phyloP scores from a whole-genome alignment of 1,140 invertebrate species.

The Holotrichia oblita region DNA sequence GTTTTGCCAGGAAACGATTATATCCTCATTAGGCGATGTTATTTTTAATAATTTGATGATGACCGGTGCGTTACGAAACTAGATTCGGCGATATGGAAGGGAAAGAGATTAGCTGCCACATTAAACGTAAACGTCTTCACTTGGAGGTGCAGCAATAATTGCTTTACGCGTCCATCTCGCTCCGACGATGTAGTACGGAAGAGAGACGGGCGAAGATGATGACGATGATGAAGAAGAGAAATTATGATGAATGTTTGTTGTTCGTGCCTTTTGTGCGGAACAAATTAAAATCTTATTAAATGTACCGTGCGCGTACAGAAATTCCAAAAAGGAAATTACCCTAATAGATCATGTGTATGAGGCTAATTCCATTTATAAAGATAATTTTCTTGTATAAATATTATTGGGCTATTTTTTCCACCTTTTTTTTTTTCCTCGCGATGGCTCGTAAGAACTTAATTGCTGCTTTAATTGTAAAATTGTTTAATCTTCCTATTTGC shows the following conservation, averaged over 20 bases:
- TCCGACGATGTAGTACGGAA: background rate
- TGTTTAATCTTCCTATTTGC: no score
- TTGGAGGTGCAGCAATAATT: conserved; percentile 32
- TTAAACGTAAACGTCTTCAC: conserved; percentile 36
- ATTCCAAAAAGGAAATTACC: conserved; percentile 4
- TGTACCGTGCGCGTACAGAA: background rate
- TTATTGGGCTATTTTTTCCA: no score
- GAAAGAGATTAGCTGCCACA: conserved; percentile 29
- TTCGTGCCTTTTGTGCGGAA: conserved; percentile 30
- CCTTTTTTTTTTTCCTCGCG: no score
- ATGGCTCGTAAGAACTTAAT: no score
- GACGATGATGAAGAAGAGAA: background rate
- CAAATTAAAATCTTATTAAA: conserved; percentile 37
- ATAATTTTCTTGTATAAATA: background rate
- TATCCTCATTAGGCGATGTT: conserved; percentile 31
- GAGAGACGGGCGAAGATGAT: background rate
- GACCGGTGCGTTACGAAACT: conserved; percentile 25
- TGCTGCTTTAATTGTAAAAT: no score
- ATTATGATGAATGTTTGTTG: conserved; percentile 37
- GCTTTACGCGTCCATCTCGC: conserved; percentile 21
- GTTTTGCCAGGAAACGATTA: conserved; percentile 34
- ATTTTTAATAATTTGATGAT: conserved; percentile 35
- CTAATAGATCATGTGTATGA: conserved; percentile 4
- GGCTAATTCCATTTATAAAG: background rate
- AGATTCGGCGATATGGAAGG: conserved; percentile 18